Conservation (phyloP, 2,888 invertebrate genomes). For the Zele albiditarsus region DNA sequence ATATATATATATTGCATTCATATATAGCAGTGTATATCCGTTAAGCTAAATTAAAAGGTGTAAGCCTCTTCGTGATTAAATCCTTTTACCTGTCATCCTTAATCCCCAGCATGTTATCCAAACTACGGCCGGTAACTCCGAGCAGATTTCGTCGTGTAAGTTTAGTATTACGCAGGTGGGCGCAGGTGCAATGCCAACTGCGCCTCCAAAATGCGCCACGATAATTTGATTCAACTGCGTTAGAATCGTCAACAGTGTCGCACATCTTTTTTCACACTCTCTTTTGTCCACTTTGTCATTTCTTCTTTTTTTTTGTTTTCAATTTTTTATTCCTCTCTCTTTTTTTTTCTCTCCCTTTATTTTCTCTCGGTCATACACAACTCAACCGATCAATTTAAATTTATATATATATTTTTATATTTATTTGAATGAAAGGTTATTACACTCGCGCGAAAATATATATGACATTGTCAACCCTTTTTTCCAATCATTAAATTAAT, state of each 20-base stretch:
- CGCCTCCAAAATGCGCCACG: conserved; percentile 65
- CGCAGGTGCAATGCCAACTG: conserved; percentile 69
- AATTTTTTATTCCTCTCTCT: background rate
- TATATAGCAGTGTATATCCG: background rate
- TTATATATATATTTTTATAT: background rate
- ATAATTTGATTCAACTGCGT: conserved; percentile 56
- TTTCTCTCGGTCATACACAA: too few relatives aligned
- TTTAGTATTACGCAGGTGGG: conserved; percentile 59
- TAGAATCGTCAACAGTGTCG: conserved; percentile 46
- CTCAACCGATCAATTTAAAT: background rate
- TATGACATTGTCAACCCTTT: too few relatives aligned
- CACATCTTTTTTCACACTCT: conserved; percentile 40
- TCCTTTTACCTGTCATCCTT: conserved; percentile 51
- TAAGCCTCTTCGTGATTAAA: conserved; percentile 14
- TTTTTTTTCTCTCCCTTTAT: background rate
- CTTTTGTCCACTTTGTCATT: background rate
- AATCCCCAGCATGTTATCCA: conserved; percentile 62
- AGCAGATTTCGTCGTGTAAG: conserved; percentile 23
- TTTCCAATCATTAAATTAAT: background rate
- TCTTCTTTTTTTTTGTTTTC: background rate
- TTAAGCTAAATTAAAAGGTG: conserved; percentile 15
- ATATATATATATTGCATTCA: background rate
- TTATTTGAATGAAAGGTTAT: background rate
- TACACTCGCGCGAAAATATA: background rate
- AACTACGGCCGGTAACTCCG: conserved; percentile 51